Evolutionary conservation across 2,797 vertebrate genomes (phyloP).

Genomic region (Picus viridis): DNA sequence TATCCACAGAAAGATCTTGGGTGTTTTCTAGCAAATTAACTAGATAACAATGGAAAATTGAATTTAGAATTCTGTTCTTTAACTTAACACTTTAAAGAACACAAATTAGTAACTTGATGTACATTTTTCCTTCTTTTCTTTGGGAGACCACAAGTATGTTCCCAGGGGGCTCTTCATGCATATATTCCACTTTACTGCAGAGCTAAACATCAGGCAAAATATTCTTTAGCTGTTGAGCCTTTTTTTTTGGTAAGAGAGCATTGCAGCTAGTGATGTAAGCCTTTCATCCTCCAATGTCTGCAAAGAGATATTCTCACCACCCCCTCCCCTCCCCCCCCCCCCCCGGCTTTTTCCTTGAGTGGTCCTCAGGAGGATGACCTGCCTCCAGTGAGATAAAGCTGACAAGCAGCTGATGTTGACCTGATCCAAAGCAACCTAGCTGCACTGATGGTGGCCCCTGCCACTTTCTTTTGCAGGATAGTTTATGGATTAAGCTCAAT

Average conservation of each 20-base stretch:
- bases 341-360: neutral
- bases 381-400: neutral
- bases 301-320: neutral
- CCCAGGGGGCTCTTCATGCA: neutral
- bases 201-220: neutral
- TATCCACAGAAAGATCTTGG: neutral
- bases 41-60: neutral
- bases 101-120: neutral
- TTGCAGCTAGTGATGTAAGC: neutral
- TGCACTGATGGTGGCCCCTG: neutral
- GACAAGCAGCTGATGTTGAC: neutral
- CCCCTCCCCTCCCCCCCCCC: too few species aligned
- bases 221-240: neutral
- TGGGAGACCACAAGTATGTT: neutral
- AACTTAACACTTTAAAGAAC: neutral
- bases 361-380: neutral
- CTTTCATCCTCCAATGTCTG: neutral
- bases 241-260: neutral
- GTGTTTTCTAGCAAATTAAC: neutral
- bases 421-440: fast-evolving
- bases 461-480: neutral
- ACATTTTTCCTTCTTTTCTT: neutral
- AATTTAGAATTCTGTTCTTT: neutral
- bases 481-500: neutral
- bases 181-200: neutral